Evolutionary conservation across 1,140 invertebrate genomes (phyloP), one percentile per base, ranked within the genome.

Genomic region (Cydia pomonella): DNA sequence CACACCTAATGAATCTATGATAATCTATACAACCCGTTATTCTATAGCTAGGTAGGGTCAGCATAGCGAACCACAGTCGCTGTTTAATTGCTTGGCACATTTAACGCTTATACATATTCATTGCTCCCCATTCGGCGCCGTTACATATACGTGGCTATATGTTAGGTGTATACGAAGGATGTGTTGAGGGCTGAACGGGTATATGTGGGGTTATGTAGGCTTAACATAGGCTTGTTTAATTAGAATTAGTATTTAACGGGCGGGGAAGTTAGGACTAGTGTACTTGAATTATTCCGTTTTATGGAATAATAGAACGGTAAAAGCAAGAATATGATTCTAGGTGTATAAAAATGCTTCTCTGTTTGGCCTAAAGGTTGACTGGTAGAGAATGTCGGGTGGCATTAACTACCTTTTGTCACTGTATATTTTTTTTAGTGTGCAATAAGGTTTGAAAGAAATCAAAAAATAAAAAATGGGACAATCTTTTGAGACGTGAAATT

Each of bases 51-150:
- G n/a, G 9, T 47, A 73, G 41, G 72, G 41, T 18, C 72, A 73
- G 72, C 41, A 69, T 13, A 38, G 33, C 33, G 73, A 50, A 53
- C 73, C 66, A 76, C 66, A 79, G 77, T 76, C 74, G 76, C 81
- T 76, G 79, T 84, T 84, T 92, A 92, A 92, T 92, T 88, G 86
- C 82, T 87, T 84, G 86, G 83, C 84, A 88, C 89, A 91, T 91
- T 92, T 90, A 90, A 86, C 82, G 83, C 83, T 82, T 87, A 92
- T 92, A 90, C 90, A 91, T 90, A 91, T 92, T 88, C 88, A 92
- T 91, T 88, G 86, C 82, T 75, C 75, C 76, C 80, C 81, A 85
- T 82, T 82, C 64, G 27, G 66, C 79, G 80, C 73, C 74, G 41
- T 44, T 44, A 12, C 53, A 25, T 76, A 76, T 47, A 75, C 71